Evolutionary conservation across 2,113 vertebrate genomes (phyloP).

Genomic region (Tyto alba): DNA sequence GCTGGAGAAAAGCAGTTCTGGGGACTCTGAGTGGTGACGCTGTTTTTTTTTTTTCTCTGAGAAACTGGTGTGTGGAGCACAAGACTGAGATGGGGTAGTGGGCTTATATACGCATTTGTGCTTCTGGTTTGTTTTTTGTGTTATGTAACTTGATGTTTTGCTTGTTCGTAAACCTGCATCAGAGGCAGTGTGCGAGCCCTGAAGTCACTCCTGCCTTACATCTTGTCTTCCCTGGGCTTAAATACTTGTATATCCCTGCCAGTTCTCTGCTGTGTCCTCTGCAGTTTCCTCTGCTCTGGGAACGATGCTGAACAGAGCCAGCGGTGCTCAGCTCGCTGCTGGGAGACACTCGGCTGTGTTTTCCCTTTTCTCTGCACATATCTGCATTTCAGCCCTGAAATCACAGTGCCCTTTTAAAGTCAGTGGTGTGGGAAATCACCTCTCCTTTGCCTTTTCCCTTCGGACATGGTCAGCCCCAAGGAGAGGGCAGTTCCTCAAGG

Average conservation of each 20-base stretch:
- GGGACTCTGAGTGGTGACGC: neutral
- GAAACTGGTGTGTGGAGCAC: neutral
- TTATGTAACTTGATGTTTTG: fast-evolving
- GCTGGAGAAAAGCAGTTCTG: neutral
- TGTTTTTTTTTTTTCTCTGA: neutral
- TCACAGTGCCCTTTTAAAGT: neutral
- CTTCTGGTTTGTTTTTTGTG: neutral
- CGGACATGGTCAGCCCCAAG: neutral
- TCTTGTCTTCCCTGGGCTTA: neutral
- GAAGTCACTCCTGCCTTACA: neutral
- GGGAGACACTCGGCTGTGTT: neutral
- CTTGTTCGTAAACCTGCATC: neutral
- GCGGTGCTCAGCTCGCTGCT: neutral
- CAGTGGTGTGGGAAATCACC: neutral
- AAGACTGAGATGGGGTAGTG: neutral
- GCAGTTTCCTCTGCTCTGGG: neutral
- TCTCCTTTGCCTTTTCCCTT: neutral
- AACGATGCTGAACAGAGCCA: neutral
- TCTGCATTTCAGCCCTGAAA: neutral
- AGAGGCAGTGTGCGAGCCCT: neutral
- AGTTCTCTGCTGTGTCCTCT: neutral
- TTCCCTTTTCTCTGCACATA: neutral
- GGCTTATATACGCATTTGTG: fast-evolving
- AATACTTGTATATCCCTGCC: fast-evolving
- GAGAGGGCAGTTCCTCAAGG: neutral